Conservation (phyloP, 1,140 invertebrate genomes). For the Ips typographus region DNA sequence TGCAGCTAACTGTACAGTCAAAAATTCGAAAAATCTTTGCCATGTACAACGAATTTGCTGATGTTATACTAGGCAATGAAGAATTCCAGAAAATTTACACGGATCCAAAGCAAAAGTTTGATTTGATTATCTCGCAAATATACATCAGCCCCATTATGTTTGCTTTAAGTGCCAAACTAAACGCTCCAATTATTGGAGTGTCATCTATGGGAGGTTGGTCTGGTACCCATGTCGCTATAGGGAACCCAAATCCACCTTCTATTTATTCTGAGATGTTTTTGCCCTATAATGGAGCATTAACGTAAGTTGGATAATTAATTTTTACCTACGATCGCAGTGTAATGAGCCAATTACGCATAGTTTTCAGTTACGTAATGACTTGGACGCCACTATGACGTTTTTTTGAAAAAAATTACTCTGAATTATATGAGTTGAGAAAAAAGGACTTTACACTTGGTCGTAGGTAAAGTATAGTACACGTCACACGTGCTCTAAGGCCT, state of each 20-base stretch:
- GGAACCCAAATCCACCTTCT: constrained; percentile 36
- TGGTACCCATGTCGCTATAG: constrained; percentile 34
- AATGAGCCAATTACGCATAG: too few relatives aligned
- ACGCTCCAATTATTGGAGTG: constrained; percentile 39
- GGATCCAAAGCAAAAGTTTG: constrained; percentile 33
- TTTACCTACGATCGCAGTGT: too few relatives aligned
- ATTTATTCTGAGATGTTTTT: constrained; percentile 39
- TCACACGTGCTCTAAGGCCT: too few relatives aligned
- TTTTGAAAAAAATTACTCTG: too few relatives aligned
- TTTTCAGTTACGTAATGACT: too few relatives aligned
- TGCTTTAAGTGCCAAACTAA: constrained; percentile 31
- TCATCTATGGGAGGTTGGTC: constrained; percentile 39
- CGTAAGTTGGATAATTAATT: constrained; percentile 3
- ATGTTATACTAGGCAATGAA: constrained; percentile 35
- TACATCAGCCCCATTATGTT: constrained; percentile 38
- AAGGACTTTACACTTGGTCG: too few relatives aligned
- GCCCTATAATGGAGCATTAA: constrained; percentile 34
- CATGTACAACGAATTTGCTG: constrained; percentile 35
- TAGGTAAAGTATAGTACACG: too few relatives aligned
- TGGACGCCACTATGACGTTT: too few relatives aligned
- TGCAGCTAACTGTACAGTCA: constrained; percentile 27
- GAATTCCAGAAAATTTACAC: constrained; percentile 33
- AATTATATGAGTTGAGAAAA: too few relatives aligned
- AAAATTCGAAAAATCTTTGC: constrained; percentile 37
- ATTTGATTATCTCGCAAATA: constrained; percentile 37